These are phyloP conservation scores for Drosophila obscura DNA, from an alignment of 1,140 invertebrate genomes.

Conservation along the genomic window DNA sequence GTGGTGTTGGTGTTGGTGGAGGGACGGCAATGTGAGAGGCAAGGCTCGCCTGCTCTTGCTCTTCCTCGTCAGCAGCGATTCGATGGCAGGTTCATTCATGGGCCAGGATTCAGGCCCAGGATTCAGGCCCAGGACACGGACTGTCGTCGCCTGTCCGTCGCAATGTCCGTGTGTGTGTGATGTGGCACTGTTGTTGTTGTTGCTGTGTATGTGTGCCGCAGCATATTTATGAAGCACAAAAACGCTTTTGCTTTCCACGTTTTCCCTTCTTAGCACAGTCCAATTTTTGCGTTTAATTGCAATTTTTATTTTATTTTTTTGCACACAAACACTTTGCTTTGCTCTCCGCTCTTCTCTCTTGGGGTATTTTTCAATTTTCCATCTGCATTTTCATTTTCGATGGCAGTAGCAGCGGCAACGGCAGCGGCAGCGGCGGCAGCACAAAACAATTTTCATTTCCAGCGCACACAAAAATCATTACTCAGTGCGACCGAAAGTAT, in stretches of 20 bases:
- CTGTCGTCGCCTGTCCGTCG: too few relatives aligned
- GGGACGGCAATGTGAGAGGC: slow-evolving; percentile 6
- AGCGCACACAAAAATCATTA: slow-evolving; percentile 70
- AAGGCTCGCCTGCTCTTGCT: slow-evolving; percentile 14
- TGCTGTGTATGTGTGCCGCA: too few relatives aligned
- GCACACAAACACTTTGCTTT: slow-evolving; percentile 40
- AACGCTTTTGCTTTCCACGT: too few relatives aligned
- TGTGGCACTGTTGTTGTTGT: too few relatives aligned
- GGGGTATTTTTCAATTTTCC: not conserved
- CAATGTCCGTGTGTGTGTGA: too few relatives aligned
- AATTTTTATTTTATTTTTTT: too few relatives aligned
- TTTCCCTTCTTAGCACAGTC: too few relatives aligned
- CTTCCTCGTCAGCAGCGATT: slow-evolving; percentile 24
- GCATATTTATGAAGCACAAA: too few relatives aligned
- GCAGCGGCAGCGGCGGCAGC: not conserved
- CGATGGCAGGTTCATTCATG: too few relatives aligned
- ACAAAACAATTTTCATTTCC: slow-evolving; percentile 63
- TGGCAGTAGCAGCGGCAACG: slow-evolving; percentile 15
- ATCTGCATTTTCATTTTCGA: slow-evolving; percentile 9
- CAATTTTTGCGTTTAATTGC: too few relatives aligned
- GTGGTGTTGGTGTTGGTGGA: slow-evolving; percentile 19
- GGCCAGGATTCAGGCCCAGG: too few relatives aligned
- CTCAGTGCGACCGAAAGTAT: slow-evolving; percentile 65
- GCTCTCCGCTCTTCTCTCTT: slow-evolving; percentile 16
- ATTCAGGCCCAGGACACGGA: too few relatives aligned